Evolutionary conservation across 2,888 invertebrate genomes (phyloP).

Genomic region (Acronicta leporina): DNA sequence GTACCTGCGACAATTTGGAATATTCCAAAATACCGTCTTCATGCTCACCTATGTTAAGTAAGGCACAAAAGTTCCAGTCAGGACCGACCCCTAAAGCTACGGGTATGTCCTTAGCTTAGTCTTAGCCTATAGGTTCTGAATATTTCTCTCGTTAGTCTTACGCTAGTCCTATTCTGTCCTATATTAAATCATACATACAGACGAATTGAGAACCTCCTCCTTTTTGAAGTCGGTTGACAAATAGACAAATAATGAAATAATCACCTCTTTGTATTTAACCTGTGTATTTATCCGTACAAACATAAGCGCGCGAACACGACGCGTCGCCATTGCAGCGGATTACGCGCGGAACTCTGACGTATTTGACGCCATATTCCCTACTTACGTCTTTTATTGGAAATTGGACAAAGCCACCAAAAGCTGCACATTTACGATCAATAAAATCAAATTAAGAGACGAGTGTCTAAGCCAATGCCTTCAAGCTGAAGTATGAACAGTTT

Average conservation of each 20-base stretch:
- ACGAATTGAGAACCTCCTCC: no score
- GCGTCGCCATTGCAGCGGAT: conserved; percentile 28
- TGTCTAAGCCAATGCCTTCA: background rate
- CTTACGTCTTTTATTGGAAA: conserved; percentile 15
- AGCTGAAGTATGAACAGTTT: background rate
- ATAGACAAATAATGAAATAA: conserved; percentile 13
- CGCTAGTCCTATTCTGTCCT: no score
- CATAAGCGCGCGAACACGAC: conserved; percentile 22
- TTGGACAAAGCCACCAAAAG: background rate
- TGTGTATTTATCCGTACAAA: conserved; percentile 20
- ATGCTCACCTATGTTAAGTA: no score
- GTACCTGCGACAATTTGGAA: no score
- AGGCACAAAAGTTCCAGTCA: no score
- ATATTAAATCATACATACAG: no score
- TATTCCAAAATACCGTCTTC: no score
- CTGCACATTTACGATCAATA: conserved; percentile 3
- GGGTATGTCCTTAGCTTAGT: no score
- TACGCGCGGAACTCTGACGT: conserved; percentile 28
- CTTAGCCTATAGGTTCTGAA: no score
- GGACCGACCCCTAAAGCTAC: no score
- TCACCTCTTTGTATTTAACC: conserved; percentile 16
- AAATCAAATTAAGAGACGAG: background rate
- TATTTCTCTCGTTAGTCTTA: no score
- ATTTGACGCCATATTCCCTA: conserved; percentile 21
- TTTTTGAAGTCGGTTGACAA: no score